phyloP scores from a whole-genome alignment of 2,113 vertebrate species.

The Peromyscus maniculatus region DNA sequence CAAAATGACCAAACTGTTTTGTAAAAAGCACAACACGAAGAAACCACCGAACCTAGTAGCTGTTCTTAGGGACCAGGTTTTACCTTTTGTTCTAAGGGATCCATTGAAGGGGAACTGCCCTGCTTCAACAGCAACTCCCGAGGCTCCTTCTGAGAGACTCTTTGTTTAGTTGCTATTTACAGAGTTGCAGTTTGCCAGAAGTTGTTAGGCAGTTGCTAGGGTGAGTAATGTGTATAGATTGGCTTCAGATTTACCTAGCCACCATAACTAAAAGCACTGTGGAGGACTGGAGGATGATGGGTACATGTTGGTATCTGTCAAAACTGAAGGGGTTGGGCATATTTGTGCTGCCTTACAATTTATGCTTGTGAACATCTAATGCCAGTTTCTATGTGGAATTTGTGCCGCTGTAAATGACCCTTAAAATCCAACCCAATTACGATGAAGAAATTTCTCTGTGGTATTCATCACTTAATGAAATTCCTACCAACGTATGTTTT shows the following conservation, averaged over 20 bases:
- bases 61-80: constrained; percentile 32
- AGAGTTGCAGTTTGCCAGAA: constrained; percentile 49
- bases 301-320: not conserved
- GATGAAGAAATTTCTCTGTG: not conserved
- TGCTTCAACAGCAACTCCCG: constrained; percentile 7
- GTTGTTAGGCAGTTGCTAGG: constrained; percentile 73
- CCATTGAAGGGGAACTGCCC: not conserved
- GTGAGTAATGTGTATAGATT: constrained; percentile 61
- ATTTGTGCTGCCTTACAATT: constrained; percentile 23
- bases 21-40: not conserved
- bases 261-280: constrained; percentile 7
- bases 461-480: not conserved
- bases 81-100: constrained; percentile 22
- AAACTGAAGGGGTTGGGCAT: constrained; percentile 26
- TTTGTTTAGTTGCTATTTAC: constrained; percentile 72
- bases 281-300: constrained; percentile 5
- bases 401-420: not conserved
- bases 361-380: constrained; percentile 19
- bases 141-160: not conserved
- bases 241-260: constrained; percentile 48
- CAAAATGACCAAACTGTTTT: constrained; percentile 2
- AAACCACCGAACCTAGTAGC: not conserved
- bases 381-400: constrained; percentile 23
- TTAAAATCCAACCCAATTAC: not conserved
- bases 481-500: not conserved